These are phyloP conservation scores for Tachuris rubrigastra DNA, from an alignment of 2,113 vertebrate species.

Conservation along the genomic window DNA sequence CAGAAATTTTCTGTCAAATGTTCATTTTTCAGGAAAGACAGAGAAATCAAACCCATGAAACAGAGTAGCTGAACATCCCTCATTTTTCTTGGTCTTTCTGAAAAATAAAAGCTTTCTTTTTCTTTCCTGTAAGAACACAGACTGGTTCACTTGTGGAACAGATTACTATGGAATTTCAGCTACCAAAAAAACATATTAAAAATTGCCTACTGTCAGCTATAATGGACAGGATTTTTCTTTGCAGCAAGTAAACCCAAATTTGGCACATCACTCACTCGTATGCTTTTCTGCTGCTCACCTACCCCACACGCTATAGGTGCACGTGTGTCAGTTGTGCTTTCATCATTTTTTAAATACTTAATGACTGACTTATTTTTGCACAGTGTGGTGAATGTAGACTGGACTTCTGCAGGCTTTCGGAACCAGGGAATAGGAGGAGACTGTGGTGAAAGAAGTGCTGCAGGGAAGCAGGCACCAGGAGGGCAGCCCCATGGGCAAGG, in stretches of 20 bases:
- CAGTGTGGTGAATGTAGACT: background rate
- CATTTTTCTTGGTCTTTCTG: background rate
- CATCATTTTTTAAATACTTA: slow-evolving; percentile 2
- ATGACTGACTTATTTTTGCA: slow-evolving; percentile 32
- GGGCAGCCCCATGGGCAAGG: fast-evolving
- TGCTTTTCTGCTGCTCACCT: background rate
- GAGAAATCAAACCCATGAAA: background rate
- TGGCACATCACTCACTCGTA: background rate
- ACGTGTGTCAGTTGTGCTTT: background rate
- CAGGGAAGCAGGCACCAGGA: background rate
- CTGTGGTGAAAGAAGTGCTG: background rate
- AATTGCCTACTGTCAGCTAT: background rate
- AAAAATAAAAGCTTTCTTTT: background rate
- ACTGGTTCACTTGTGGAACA: background rate
- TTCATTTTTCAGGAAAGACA: background rate
- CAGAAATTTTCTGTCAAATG: background rate
- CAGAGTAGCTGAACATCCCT: background rate
- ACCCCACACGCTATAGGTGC: background rate
- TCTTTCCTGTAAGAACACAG: background rate
- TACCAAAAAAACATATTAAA: background rate
- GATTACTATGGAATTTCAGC: background rate
- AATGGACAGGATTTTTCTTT: background rate
- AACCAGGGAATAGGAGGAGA: background rate
- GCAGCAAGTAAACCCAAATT: background rate
- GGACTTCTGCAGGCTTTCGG: background rate